phyloP scores from a whole-genome alignment of 2,113 vertebrate genomes.

The Petrocephalus microphthalmus region DNA sequence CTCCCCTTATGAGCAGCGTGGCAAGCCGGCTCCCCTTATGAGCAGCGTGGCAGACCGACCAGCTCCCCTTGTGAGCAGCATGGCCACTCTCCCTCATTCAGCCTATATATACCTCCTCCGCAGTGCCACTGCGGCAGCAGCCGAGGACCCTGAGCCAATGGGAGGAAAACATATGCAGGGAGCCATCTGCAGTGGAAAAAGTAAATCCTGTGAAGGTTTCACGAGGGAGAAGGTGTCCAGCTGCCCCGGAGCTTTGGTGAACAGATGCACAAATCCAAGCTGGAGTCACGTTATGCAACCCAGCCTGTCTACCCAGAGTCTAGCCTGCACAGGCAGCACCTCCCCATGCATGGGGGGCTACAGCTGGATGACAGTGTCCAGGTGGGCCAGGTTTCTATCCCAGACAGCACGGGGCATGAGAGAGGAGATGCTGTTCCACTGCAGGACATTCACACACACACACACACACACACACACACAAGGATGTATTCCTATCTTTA shows the following conservation, averaged over 20 bases:
- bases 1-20: background rate
- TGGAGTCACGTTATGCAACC: background rate
- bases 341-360: background rate
- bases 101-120: constrained; percentile 47
- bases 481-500: too few relatives aligned
- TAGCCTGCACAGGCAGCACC: background rate
- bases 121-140: constrained; percentile 36
- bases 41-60: background rate
- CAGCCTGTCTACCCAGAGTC: background rate
- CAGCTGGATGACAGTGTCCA: background rate
- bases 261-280: constrained; percentile 49
- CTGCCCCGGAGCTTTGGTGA: constrained; percentile 45
- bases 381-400: background rate
- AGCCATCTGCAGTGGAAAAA: constrained; percentile 70
- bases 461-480: too few relatives aligned
- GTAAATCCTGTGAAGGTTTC: constrained; percentile 63
- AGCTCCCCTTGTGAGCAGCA: background rate
- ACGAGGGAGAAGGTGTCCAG: constrained; percentile 47
- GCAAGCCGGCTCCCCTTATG: background rate
- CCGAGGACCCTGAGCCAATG: constrained; percentile 51
- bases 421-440: background rate
- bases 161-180: constrained; percentile 56
- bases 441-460: background rate
- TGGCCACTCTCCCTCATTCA: background rate
- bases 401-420: background rate